Percentiles rank a stretch among this genome's conserved stretches.
Evolutionary conservation across 1,140 invertebrate species (phyloP).

Genomic region (Scaptomyza pallida): DNA sequence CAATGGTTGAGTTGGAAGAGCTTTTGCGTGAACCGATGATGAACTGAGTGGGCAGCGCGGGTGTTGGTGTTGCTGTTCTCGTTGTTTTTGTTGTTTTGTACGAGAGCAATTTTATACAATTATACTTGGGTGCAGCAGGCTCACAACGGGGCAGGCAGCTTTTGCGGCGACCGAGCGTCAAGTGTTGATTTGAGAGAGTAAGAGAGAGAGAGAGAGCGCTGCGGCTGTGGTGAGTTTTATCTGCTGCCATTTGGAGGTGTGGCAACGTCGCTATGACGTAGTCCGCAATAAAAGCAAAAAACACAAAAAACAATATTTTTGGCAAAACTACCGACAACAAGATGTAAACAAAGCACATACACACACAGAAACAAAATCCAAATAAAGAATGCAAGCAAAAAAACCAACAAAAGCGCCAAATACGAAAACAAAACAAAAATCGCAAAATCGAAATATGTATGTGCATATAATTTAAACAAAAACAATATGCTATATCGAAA

Average conservation of each 20-base stretch:
- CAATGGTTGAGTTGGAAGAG: constrained; percentile 36
- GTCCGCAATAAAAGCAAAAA: constrained; percentile 1
- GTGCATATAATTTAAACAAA: constrained; percentile 23
- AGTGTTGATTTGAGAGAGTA: not conserved
- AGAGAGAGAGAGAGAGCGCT: constrained; percentile 3
- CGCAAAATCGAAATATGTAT: constrained; percentile 37
- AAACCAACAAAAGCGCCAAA: constrained; percentile 35
- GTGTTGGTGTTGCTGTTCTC: constrained; percentile 4
- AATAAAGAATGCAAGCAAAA: not conserved
- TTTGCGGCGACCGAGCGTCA: constrained; percentile 14
- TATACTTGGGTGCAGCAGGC: constrained; percentile 20
- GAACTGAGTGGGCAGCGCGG: constrained; percentile 43
- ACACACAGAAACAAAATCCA: constrained; percentile 24
- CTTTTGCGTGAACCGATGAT: constrained; percentile 51
- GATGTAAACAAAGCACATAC: constrained; percentile 70
- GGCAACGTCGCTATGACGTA: constrained; percentile 43
- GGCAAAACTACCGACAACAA: constrained; percentile 38
- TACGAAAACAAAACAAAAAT: constrained; percentile 31
- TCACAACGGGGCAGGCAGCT: constrained; percentile 36
- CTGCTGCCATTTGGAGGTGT: constrained; percentile 62
- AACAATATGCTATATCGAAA: constrained; percentile 8
- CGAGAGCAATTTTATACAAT: constrained; percentile 13
- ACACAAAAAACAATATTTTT: too few relatives aligned
- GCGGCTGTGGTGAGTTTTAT: constrained; percentile 52
- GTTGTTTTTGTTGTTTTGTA: not conserved